Conservation (phyloP, 1,140 invertebrate species). For the Drosophila tsacasi region DNA sequence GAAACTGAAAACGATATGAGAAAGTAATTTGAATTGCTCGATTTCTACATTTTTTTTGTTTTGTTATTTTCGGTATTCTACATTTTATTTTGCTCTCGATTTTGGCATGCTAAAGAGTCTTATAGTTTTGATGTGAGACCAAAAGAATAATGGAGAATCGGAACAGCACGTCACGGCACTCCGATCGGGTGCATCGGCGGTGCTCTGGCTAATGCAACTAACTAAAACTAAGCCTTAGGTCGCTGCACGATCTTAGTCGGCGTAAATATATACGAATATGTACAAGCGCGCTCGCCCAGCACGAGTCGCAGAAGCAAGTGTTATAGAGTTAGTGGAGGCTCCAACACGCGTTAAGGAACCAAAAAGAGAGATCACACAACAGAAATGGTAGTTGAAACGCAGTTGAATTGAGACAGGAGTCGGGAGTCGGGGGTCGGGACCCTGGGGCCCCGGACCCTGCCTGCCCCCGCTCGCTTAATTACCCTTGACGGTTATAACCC, state of each 20-base stretch:
- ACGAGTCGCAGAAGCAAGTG: conserved; percentile 33
- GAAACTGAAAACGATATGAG: conserved; percentile 19
- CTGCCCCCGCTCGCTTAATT: conserved; percentile 59
- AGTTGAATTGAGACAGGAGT: conserved; percentile 17
- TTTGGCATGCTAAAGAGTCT: conserved; percentile 61
- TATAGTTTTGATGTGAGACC: conserved; percentile 38
- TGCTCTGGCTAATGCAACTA: conserved; percentile 37
- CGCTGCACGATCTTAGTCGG: conserved; percentile 24
- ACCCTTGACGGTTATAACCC: conserved; percentile 85
- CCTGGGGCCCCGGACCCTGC: background rate
- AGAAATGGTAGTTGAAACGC: conserved; percentile 41
- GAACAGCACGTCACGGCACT: conserved; percentile 25
- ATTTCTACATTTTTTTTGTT: conserved; percentile 28
- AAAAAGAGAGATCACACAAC: conserved; percentile 44
- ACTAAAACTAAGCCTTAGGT: conserved; percentile 31
- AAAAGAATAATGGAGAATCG: conserved; percentile 23
- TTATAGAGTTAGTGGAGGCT: conserved; percentile 35
- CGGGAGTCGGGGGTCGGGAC: background rate
- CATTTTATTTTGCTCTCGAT: conserved; percentile 41
- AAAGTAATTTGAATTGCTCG: conserved; percentile 31
- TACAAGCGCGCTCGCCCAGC: conserved; percentile 35
- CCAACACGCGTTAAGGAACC: conserved; percentile 40
- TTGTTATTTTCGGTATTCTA: conserved; percentile 48
- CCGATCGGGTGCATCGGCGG: conserved; percentile 10
- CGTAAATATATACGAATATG: conserved; percentile 34